phyloP scores from a whole-genome alignment of 2,888 invertebrate species.

The Sisyra nigra region DNA sequence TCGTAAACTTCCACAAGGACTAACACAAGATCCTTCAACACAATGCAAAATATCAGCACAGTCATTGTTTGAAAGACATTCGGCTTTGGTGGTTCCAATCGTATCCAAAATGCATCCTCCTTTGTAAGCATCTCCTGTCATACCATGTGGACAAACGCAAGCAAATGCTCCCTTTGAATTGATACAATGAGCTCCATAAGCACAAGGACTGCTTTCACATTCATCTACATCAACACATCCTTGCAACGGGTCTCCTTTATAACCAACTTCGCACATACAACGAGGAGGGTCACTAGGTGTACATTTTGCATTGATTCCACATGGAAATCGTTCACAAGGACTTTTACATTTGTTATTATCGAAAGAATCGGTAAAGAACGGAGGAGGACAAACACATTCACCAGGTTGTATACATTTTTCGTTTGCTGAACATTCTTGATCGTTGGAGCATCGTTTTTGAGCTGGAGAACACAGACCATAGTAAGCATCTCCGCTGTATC shows the following conservation, averaged over 20 bases:
- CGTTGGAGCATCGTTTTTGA: slow-evolving; percentile 65
- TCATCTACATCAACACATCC: slow-evolving; percentile 79
- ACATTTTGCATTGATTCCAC: slow-evolving; percentile 81
- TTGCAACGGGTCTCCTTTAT: slow-evolving; percentile 68
- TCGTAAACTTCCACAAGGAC: slow-evolving; percentile 60
- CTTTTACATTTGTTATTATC: slow-evolving; percentile 81
- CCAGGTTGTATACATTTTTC: slow-evolving; percentile 87
- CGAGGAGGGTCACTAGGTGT: slow-evolving; percentile 78
- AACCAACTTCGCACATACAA: slow-evolving; percentile 77
- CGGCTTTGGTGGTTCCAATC: slow-evolving; percentile 38
- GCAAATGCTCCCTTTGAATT: slow-evolving; percentile 75
- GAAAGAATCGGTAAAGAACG: slow-evolving; percentile 68
- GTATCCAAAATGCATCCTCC: slow-evolving; percentile 51
- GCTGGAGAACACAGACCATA: slow-evolving; percentile 69
- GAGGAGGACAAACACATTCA: slow-evolving; percentile 80
- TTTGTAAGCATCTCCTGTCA: slow-evolving; percentile 73
- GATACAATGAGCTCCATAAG: slow-evolving; percentile 74
- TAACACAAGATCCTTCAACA: slow-evolving; percentile 59
- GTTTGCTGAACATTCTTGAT: slow-evolving; percentile 69
- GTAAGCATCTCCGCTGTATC: slow-evolving; percentile 68
- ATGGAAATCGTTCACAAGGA: slow-evolving; percentile 79
- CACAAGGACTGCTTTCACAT: slow-evolving; percentile 70
- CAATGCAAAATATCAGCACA: slow-evolving; percentile 72
- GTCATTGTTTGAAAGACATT: slow-evolving; percentile 55
- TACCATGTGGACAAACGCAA: slow-evolving; percentile 71